These are phyloP conservation scores for Hucho hucho DNA, from an alignment of 2,113 vertebrate genomes.

Conservation along the genomic window DNA sequence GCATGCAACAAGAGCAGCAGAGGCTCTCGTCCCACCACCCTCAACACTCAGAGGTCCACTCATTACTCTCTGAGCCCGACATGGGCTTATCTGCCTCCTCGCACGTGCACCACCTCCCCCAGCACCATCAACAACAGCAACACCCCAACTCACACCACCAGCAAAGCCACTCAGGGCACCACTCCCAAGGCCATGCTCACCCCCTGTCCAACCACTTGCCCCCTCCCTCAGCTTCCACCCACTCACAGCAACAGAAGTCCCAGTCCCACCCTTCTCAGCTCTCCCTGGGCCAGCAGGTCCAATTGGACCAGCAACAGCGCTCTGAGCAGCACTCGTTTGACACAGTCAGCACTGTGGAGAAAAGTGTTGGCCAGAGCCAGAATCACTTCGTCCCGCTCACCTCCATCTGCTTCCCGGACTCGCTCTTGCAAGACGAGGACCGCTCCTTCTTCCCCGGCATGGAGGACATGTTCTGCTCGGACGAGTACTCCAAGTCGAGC, in stretches of 20 bases:
- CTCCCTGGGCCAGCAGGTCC: conserved; percentile 73
- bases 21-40: conserved; percentile 70
- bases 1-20: conserved; percentile 67
- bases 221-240: conserved; percentile 54
- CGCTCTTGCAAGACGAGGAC: conserved; percentile 88
- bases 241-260: conserved; percentile 60
- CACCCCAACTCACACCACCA: conserved; percentile 69
- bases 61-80: conserved; percentile 75
- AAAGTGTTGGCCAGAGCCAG: conserved; percentile 67
- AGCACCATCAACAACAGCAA: conserved; percentile 63
- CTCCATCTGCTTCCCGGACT: conserved; percentile 94
- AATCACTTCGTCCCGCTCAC: conserved; percentile 88
- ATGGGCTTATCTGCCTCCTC: conserved; percentile 67
- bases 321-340: conserved; percentile 83
- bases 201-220: conserved; percentile 69
- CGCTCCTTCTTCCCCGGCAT: conserved; percentile 93
- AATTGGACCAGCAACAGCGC: conserved; percentile 81
- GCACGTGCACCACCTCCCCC: conserved; percentile 76
- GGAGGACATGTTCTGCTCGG: conserved; percentile 94
- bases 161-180: conserved; percentile 62
- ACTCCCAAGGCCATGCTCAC: conserved; percentile 61
- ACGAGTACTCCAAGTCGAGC: conserved; percentile 83
- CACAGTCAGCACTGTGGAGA: conserved; percentile 80
- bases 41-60: conserved; percentile 74
- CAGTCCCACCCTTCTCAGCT: conserved; percentile 70